Base-by-base conservation (phyloP, 2,797 vertebrate genomes). In the Alosa sapidissima region DNA sequence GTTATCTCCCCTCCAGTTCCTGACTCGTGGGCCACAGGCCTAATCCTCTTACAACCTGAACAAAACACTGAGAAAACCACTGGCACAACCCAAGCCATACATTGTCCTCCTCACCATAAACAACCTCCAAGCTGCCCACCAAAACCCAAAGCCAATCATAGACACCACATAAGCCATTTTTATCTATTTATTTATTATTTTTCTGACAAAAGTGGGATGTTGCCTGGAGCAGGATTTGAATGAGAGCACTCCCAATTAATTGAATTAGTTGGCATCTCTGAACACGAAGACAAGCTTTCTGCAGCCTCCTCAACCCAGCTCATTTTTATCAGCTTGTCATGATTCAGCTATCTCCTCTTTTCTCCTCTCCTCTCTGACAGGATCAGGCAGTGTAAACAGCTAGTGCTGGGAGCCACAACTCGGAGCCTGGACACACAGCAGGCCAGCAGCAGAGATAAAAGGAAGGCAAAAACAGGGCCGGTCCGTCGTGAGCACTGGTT, bases 1-100 rank as follows among this genome's bases (percentile, higher is more conserved):
- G 86, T 86, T 87, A 87, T 87, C 86, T 85, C 82, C 65, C 82
- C 86, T 84, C 81, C 65, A 83, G 84, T 87, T 87, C 85, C 88
- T 88, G 85, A 52, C 62, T 24, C n/a, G 85, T 78, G 55, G 68
- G 14, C 65, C 33, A 13, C 75, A 81, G 47, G 36, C 21, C 6
- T 85, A 82, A 68, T 85, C 81, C 81, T 82, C 81, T 81, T 81
- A 55, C 62, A 78, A 65, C 84, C 78, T 19, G 33, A 45, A 60
- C 81, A 86, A 81, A 81, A 82, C 81, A 33, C 84, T 82, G 16
- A 84, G 54, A 88, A 72, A 65, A 86, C 72, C 36, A 41, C 72
- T 41, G 36, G 36, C 41, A 16, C 72, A 21, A 19, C 72, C 72
- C 72, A 78, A 47, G 72, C 68, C 68, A 45, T 45, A 78, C 36